Percentiles rank a stretch among this genome's conserved stretches.
phyloP scores from a whole-genome alignment of 2,888 invertebrate genomes.

The Smittia sp. region DNA sequence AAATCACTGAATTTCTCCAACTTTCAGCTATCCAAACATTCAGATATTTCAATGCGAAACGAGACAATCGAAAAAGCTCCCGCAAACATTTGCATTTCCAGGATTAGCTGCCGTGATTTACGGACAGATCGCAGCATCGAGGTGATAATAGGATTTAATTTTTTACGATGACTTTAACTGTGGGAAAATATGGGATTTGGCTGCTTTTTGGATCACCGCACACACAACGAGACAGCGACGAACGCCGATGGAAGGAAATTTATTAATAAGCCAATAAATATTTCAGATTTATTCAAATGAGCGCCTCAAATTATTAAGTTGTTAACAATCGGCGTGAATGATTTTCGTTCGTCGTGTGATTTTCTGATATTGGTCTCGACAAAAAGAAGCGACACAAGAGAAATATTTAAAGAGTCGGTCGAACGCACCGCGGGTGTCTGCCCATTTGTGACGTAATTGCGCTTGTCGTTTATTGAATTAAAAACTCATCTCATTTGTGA shows the following conservation, averaged over 20 bases:
- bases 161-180: constrained; percentile 22
- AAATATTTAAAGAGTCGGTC: neutral
- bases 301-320: constrained; percentile 22
- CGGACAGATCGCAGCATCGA: neutral
- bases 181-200: constrained; percentile 26
- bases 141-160: constrained; percentile 31
- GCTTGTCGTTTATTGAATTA: constrained; percentile 15
- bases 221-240: neutral
- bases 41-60: too few species aligned
- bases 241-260: constrained; percentile 4
- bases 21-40: too few species aligned
- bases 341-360: neutral
- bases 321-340: constrained; percentile 24
- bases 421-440: neutral
- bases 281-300: constrained; percentile 31
- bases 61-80: too few species aligned
- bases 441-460: constrained; percentile 17
- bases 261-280: constrained; percentile 31
- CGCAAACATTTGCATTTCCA: too few species aligned
- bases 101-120: neutral
- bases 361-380: neutral
- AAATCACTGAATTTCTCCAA: too few species aligned
- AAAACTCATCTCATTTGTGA: constrained; percentile 6
- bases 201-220: constrained; percentile 14
- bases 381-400: neutral